These are phyloP conservation scores for Pachyrhynchus sulphureomaculatus DNA, from an alignment of 1,140 invertebrate genomes.

Conservation along the genomic window DNA sequence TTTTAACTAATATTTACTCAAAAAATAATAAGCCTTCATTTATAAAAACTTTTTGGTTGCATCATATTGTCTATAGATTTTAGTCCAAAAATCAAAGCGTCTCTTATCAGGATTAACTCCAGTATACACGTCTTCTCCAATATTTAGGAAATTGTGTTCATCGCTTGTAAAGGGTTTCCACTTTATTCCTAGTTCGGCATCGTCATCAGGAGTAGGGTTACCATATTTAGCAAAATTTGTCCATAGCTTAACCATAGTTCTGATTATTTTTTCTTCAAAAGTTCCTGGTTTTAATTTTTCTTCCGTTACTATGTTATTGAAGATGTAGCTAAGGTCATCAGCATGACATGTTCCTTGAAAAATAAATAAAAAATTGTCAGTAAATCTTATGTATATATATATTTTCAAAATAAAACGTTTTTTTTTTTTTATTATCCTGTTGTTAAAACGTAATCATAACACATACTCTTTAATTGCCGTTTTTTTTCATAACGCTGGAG, in stretches of 20 bases:
- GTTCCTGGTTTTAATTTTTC: slow-evolving; percentile 41
- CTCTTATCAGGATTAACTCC: slow-evolving; percentile 52
- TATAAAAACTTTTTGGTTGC: background rate
- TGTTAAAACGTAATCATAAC: too few species aligned
- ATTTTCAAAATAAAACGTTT: too few species aligned
- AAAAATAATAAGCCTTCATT: too few species aligned
- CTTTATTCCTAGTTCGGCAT: slow-evolving; percentile 13
- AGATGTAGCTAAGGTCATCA: slow-evolving; percentile 64
- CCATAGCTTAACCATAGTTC: slow-evolving; percentile 57
- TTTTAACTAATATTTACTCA: too few species aligned
- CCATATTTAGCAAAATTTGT: slow-evolving; percentile 57
- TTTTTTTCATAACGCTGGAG: too few species aligned
- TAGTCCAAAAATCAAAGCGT: slow-evolving; percentile 56
- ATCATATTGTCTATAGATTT: slow-evolving; percentile 32
- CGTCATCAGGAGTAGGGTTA: slow-evolving; percentile 48
- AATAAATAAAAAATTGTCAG: too few species aligned
- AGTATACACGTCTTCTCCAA: slow-evolving; percentile 52
- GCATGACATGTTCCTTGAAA: slow-evolving; percentile 58
- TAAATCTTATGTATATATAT: too few species aligned
- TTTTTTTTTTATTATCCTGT: too few species aligned
- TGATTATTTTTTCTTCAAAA: slow-evolving; percentile 44
- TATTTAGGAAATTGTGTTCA: slow-evolving; percentile 54
- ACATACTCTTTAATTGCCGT: too few species aligned
- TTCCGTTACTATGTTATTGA: slow-evolving; percentile 51
- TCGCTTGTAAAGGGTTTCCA: slow-evolving; percentile 42